phyloP scores from a whole-genome alignment of 2,113 vertebrate species.

The Lophius piscatorius region DNA sequence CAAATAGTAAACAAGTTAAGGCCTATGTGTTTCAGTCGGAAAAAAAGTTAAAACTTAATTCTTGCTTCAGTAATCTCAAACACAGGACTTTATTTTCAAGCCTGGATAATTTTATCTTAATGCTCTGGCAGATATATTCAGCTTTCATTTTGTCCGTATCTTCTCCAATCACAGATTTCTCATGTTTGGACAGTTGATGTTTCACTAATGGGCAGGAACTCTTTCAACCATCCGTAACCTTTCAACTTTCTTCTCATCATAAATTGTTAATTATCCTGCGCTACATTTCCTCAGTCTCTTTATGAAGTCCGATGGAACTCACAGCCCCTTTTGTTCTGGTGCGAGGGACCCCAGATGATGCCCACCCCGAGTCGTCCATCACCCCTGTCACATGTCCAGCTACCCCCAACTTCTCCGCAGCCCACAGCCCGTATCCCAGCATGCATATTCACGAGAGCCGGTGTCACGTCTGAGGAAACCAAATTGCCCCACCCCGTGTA shows the following conservation, averaged over 20 bases:
- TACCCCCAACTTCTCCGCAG: constrained; percentile 46
- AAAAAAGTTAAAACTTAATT: too few relatives aligned
- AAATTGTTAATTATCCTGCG: too few relatives aligned
- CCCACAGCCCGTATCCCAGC: constrained; percentile 50
- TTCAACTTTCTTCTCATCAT: not conserved
- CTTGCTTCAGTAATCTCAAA: too few relatives aligned
- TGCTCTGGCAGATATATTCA: too few relatives aligned
- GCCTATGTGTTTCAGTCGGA: too few relatives aligned
- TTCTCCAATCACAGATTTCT: too few relatives aligned
- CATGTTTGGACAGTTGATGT: not conserved
- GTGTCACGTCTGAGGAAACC: constrained; percentile 69
- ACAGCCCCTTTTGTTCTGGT: constrained; percentile 51
- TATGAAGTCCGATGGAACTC: constrained; percentile 64
- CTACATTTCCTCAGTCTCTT: constrained; percentile 58
- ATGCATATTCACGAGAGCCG: constrained; percentile 80
- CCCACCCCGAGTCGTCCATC: constrained; percentile 72
- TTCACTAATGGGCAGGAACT: too few relatives aligned
- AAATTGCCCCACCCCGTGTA: constrained; percentile 58
- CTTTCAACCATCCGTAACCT: not conserved
- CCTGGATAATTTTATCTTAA: too few relatives aligned
- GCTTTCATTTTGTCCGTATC: too few relatives aligned
- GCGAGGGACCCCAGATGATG: constrained; percentile 74
- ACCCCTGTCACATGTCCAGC: constrained; percentile 63
- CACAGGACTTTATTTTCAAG: too few relatives aligned
- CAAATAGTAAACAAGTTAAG: too few relatives aligned